Evolutionary conservation across 2,888 invertebrate species (phyloP).

Genomic region (Aspidiotus rigidus): DNA sequence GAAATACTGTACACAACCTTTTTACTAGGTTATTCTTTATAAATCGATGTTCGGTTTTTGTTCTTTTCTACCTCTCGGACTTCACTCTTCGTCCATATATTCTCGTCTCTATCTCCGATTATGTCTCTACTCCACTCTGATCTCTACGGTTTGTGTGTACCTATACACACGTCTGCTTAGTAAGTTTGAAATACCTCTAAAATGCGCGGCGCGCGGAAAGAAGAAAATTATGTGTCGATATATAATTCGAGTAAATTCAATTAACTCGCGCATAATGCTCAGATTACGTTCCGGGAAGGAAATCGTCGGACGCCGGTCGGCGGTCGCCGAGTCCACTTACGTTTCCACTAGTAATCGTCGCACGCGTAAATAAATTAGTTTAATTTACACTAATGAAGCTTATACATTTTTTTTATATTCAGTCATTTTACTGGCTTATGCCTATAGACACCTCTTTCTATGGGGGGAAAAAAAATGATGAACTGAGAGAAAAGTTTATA

Average conservation of each 20-base stretch:
- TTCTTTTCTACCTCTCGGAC: not conserved
- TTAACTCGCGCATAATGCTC: not conserved
- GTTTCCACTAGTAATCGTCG: not conserved
- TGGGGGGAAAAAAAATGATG: too few species aligned
- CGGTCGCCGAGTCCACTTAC: not conserved
- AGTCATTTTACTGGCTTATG: too few species aligned
- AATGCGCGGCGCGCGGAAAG: not conserved
- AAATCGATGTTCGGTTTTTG: slow-evolving; percentile 21
- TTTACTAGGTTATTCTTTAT: slow-evolving; percentile 19
- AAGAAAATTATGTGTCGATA: not conserved
- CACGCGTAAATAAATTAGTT: not conserved
- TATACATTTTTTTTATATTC: not conserved
- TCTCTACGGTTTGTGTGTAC: not conserved
- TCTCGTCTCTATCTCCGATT: too few species aligned
- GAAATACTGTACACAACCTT: slow-evolving; percentile 19
- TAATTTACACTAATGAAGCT: slow-evolving; percentile 4
- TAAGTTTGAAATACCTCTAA: not conserved
- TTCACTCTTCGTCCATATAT: too few species aligned
- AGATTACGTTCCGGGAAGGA: not conserved
- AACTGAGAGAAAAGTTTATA: too few species aligned
- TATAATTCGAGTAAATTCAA: slow-evolving; percentile 1
- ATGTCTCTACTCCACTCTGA: not conserved
- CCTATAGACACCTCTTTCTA: too few species aligned
- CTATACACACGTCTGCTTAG: not conserved
- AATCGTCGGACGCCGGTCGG: too few species aligned